These are phyloP conservation scores for Andrena bicolor DNA, from an alignment of 2,888 invertebrate species.

Conservation along the genomic window DNA sequence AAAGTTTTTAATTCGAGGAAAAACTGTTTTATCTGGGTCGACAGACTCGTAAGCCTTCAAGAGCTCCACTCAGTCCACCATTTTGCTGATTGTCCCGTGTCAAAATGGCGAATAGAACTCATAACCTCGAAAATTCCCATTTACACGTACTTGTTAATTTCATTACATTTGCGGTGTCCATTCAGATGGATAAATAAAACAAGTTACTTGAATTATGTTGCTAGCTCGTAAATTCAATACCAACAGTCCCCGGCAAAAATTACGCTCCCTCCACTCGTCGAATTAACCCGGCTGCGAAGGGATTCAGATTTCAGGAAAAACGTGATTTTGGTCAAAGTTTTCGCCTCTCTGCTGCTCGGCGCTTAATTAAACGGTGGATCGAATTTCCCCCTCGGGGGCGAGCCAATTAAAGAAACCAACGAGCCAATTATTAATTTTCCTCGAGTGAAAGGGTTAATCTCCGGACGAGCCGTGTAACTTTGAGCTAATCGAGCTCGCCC, in stretches of 20 bases:
- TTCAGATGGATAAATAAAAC: too few relatives aligned
- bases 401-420: conserved; percentile 33
- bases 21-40: too few relatives aligned
- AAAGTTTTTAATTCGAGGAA: too few relatives aligned
- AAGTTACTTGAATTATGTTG: too few relatives aligned
- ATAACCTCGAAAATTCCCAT: too few relatives aligned
- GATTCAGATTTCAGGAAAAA: background rate
- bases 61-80: too few relatives aligned
- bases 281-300: background rate
- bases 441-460: background rate
- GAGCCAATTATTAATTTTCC: conserved; percentile 31
- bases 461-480: background rate
- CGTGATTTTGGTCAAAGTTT: background rate
- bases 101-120: too few relatives aligned
- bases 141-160: too few relatives aligned
- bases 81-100: too few relatives aligned
- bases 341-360: background rate
- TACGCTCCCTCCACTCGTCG: background rate
- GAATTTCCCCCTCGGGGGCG: background rate
- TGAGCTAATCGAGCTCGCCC: background rate
- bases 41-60: too few relatives aligned
- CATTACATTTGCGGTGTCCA: too few relatives aligned
- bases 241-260: background rate
- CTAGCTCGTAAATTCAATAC: too few relatives aligned
- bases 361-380: conserved; percentile 19